phyloP scores from a whole-genome alignment of 2,797 vertebrate genomes.

The Danio kyathit region DNA sequence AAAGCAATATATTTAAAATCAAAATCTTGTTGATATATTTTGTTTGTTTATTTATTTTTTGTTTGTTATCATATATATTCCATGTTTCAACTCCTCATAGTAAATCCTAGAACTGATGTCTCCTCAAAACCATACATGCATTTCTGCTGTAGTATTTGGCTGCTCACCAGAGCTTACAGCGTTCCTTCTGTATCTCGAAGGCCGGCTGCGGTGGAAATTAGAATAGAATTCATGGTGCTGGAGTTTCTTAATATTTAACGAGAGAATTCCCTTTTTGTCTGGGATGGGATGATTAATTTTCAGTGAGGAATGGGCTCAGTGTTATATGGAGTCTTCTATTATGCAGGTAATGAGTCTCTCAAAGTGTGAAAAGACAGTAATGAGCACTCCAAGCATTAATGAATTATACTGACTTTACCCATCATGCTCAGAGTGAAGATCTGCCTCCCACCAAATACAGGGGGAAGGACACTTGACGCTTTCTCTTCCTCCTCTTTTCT shows the following conservation, averaged over 20 bases:
- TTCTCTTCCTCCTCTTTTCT: conserved; percentile 64
- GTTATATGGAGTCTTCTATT: conserved; percentile 84
- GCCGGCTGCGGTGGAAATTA: conserved; percentile 48
- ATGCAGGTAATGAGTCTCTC: conserved; percentile 89
- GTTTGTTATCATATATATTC: too few relatives aligned
- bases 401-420: conserved; percentile 82
- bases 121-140: background rate
- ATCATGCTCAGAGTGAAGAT: conserved; percentile 73
- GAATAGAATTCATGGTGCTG: conserved; percentile 60
- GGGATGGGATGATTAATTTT: conserved; percentile 82
- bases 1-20: too few relatives aligned
- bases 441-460: conserved; percentile 63
- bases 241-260: conserved; percentile 81
- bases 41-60: too few relatives aligned
- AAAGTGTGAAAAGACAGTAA: conserved; percentile 84
- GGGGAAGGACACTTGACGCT: conserved; percentile 67
- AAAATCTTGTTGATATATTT: too few relatives aligned
- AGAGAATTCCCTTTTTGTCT: conserved; percentile 85
- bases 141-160: background rate
- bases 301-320: conserved; percentile 80
- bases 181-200: conserved; percentile 26
- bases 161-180: background rate
- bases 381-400: conserved; percentile 83
- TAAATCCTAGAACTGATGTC: background rate
- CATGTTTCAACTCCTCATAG: too few relatives aligned